Evolutionary conservation across 2,113 vertebrate genomes (phyloP).

Genomic region (Mesembrinibis cayennensis): DNA sequence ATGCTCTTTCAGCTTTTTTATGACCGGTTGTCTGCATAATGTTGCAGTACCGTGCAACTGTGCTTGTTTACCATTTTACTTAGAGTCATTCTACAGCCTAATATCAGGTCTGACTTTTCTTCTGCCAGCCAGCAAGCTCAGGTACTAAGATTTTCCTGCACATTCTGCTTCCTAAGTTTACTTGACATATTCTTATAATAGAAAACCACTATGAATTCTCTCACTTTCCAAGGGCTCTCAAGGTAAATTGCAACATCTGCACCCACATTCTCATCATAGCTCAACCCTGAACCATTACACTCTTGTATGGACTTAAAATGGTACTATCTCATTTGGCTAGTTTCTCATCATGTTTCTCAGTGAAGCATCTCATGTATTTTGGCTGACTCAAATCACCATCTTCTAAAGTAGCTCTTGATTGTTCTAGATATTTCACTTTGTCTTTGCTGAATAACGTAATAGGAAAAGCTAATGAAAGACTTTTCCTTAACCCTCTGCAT

Average conservation of each 20-base stretch:
- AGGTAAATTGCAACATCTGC: not conserved
- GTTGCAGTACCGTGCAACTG: not conserved
- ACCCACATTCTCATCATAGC: not conserved
- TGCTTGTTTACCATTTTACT: not conserved
- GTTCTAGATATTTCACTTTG: not conserved
- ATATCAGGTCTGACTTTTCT: not conserved
- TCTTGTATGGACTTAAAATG: not conserved
- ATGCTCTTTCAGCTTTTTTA: not conserved
- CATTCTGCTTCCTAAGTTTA: not conserved
- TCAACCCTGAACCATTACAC: not conserved
- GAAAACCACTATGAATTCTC: not conserved
- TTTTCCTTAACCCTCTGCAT: not conserved
- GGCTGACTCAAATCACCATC: not conserved
- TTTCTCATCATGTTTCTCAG: not conserved
- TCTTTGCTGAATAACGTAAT: not conserved
- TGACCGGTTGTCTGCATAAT: not conserved
- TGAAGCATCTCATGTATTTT: not conserved
- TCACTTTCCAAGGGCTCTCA: not conserved
- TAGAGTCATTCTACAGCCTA: not conserved
- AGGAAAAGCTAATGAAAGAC: not conserved
- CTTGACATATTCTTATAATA: not conserved
- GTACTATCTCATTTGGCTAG: not conserved
- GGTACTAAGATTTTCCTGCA: not conserved
- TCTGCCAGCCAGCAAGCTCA: not conserved
- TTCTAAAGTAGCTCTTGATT: not conserved